Percentiles rank a stretch among this genome's conserved stretches.
phyloP scores from a whole-genome alignment of 1,140 invertebrate species.

The Plodia interpunctella region DNA sequence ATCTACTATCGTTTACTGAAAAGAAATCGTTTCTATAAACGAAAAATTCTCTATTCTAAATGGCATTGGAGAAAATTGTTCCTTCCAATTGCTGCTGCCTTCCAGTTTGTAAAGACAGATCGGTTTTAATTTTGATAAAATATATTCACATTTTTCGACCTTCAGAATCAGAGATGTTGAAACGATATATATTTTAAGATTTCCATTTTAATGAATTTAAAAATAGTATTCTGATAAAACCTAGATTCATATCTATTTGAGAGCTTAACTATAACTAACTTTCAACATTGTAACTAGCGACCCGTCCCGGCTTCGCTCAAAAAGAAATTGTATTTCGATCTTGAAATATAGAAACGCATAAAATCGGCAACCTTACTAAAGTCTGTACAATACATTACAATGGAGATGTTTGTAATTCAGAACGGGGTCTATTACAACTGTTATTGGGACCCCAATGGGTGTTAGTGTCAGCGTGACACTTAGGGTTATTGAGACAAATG shows the following conservation, averaged over 20 bases:
- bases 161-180: not conserved
- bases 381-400: not conserved
- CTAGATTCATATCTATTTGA: too few relatives aligned
- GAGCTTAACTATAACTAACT: too few relatives aligned
- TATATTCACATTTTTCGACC: not conserved
- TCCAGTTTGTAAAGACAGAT: not conserved
- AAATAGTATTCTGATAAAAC: not conserved
- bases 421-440: not conserved
- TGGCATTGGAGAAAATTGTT: not conserved
- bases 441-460: not conserved
- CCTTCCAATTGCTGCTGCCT: too few relatives aligned
- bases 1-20: not conserved
- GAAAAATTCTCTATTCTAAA: not conserved
- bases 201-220: not conserved
- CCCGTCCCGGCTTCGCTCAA: too few relatives aligned
- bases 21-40: not conserved
- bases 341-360: too few relatives aligned
- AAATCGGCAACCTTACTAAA: too few relatives aligned
- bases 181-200: not conserved
- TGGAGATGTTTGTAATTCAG: not conserved
- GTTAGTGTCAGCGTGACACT: not conserved
- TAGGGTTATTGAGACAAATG: slow-evolving; percentile 1
- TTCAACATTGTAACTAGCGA: too few relatives aligned
- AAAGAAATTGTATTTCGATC: too few relatives aligned
- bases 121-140: slow-evolving; percentile 3